Percentiles rank a stretch among this genome's conserved stretches.
Conservation (phyloP, 2,113 vertebrate genomes). For the Recurvirostra avosetta region DNA sequence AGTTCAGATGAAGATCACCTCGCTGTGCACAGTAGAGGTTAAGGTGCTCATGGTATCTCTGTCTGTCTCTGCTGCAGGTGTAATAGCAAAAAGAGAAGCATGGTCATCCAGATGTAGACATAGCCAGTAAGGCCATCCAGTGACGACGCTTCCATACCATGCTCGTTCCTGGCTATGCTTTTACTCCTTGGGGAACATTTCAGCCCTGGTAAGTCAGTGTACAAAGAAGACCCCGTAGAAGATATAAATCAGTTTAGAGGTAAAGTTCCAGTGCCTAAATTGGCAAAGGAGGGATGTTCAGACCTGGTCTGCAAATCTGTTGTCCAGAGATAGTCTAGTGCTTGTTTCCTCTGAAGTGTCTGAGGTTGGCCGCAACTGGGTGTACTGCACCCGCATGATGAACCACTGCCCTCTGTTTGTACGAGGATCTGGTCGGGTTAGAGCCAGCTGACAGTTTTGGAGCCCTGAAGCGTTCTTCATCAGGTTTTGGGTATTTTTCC, state of each 20-base stretch:
- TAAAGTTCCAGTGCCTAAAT: neutral
- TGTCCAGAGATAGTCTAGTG: neutral
- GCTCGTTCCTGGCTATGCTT: neutral
- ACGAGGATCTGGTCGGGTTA: neutral
- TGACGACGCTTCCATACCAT: rapidly evolving
- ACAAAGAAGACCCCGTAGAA: neutral
- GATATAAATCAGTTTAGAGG: neutral
- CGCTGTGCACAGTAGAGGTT: neutral
- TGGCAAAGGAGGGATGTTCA: neutral
- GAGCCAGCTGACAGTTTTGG: neutral
- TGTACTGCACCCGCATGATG: rapidly evolving
- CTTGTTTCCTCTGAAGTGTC: neutral
- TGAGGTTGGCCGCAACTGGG: neutral
- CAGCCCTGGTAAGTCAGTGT: neutral
- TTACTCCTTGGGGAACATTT: neutral
- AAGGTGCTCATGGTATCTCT: neutral
- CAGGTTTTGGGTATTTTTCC: neutral
- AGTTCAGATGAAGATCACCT: neutral
- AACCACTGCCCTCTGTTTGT: neutral
- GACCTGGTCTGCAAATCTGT: neutral
- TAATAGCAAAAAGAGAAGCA: neutral
- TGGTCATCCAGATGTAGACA: neutral
- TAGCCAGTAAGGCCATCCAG: neutral
- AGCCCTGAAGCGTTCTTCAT: neutral
- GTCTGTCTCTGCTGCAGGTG: slow-evolving; percentile 43